Evolutionary conservation across 2,113 vertebrate species (phyloP).

Genomic region (Butastur rufipennis): DNA sequence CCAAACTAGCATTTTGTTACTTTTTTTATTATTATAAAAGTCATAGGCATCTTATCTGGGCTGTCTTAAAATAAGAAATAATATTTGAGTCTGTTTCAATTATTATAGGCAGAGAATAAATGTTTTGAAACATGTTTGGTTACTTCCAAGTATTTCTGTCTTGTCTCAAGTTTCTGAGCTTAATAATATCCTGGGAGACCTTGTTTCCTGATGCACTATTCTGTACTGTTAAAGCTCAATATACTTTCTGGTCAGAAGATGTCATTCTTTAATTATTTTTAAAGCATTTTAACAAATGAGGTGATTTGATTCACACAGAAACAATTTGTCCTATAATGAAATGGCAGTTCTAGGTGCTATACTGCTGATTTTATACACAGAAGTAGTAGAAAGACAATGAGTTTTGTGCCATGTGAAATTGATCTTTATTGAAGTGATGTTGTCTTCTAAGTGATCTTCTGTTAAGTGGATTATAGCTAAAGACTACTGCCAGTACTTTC

Average conservation of each 20-base stretch:
- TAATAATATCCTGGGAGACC: background rate
- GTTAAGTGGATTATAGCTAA: background rate
- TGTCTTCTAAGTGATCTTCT: background rate
- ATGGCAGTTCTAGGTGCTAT: background rate
- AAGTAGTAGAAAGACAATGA: background rate
- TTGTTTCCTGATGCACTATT: background rate
- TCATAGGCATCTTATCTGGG: background rate
- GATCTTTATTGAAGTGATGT: background rate
- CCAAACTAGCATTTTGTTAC: background rate
- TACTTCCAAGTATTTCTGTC: background rate
- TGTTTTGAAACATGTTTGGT: background rate
- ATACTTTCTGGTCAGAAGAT: background rate
- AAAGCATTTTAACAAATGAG: background rate
- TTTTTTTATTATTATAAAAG: background rate
- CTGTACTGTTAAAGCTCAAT: background rate
- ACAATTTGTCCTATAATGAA: background rate
- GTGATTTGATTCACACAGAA: background rate
- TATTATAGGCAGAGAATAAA: background rate
- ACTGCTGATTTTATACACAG: background rate
- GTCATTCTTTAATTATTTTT: background rate
- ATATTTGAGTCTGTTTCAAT: background rate
- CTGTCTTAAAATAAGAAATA: background rate
- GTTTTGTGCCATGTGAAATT: background rate
- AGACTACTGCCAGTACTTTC: background rate
- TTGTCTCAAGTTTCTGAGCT: background rate